Percentiles rank a stretch among this genome's conserved stretches.
phyloP scores from a whole-genome alignment of 2,888 invertebrate species.

The Dascillus cervinus region DNA sequence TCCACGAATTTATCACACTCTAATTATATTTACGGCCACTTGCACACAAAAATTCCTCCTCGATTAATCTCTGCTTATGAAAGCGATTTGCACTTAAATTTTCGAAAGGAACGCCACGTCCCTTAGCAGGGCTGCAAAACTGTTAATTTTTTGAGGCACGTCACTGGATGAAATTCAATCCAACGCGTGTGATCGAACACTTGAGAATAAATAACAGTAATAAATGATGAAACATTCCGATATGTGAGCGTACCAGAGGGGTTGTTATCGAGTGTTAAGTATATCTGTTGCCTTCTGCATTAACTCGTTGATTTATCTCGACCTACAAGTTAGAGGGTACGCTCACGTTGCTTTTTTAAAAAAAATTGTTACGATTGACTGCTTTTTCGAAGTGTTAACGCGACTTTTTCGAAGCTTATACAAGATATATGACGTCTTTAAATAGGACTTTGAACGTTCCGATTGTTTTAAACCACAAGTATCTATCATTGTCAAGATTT shows the following conservation, averaged over 20 bases:
- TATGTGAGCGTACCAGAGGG: slow-evolving; percentile 22
- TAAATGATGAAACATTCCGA: slow-evolving; percentile 32
- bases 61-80: no score
- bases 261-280: slow-evolving; percentile 33
- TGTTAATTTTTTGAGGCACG: slow-evolving; percentile 4
- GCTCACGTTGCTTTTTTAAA: slow-evolving; percentile 9
- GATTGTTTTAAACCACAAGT: slow-evolving; percentile 22
- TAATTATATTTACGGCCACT: no score
- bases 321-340: slow-evolving; percentile 2
- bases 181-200: slow-evolving; percentile 16
- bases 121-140: no score
- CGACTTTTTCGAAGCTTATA: slow-evolving; percentile 6
- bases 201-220: slow-evolving; percentile 32
- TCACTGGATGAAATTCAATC: slow-evolving; percentile 6
- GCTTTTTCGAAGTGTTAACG: no score
- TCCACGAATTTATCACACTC: no score
- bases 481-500: slow-evolving; percentile 18
- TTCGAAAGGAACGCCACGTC: no score
- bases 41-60: no score
- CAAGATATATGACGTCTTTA: slow-evolving; percentile 20
- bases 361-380: no score
- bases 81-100: no score
- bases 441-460: slow-evolving; percentile 21
- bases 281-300: slow-evolving; percentile 29
- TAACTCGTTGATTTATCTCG: slow-evolving; percentile 27